A percentile compares a stretch with the other conserved stretches of the same genome.
These are phyloP conservation scores for Meiosimyza platycephala DNA, from an alignment of 2,888 invertebrate species.

Conservation along the genomic window DNA sequence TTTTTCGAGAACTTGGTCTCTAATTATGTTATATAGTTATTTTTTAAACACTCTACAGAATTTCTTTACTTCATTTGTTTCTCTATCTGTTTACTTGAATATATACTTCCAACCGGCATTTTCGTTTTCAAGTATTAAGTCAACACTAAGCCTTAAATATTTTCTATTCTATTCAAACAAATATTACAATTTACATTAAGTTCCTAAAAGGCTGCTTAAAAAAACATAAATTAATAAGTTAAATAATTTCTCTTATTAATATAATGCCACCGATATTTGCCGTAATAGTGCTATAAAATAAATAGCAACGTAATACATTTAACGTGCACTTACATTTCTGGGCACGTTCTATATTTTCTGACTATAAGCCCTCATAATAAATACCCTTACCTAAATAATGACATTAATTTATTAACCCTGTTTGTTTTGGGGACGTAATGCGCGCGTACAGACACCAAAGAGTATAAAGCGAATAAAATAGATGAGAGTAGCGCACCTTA, in stretches of 20 bases:
- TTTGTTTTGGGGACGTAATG: not conserved
- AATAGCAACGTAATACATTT: not conserved
- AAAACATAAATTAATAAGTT: constrained; percentile 22
- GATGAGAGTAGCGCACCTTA: constrained; percentile 26
- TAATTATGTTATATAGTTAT: too few relatives aligned
- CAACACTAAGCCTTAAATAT: too few relatives aligned
- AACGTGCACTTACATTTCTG: not conserved
- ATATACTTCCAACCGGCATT: too few relatives aligned
- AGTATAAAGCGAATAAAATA: not conserved
- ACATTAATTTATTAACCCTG: constrained; percentile 39
- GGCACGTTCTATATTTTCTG: constrained; percentile 7
- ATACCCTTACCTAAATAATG: constrained; percentile 18
- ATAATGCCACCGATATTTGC: too few relatives aligned
- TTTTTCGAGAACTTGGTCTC: too few relatives aligned
- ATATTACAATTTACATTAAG: too few relatives aligned
- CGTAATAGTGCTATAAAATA: not conserved
- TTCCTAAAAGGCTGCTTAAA: not conserved
- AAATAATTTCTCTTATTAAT: not conserved
- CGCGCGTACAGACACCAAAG: not conserved
- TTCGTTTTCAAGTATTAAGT: too few relatives aligned
- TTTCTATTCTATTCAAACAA: too few relatives aligned
- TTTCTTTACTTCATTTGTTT: too few relatives aligned
- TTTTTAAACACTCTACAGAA: too few relatives aligned
- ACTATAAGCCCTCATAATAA: not conserved
- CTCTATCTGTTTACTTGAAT: too few relatives aligned